Percentiles rank a stretch among this genome's conserved stretches.
Evolutionary conservation across 2,113 vertebrate species (phyloP).

Genomic region (Nanger granti): DNA sequence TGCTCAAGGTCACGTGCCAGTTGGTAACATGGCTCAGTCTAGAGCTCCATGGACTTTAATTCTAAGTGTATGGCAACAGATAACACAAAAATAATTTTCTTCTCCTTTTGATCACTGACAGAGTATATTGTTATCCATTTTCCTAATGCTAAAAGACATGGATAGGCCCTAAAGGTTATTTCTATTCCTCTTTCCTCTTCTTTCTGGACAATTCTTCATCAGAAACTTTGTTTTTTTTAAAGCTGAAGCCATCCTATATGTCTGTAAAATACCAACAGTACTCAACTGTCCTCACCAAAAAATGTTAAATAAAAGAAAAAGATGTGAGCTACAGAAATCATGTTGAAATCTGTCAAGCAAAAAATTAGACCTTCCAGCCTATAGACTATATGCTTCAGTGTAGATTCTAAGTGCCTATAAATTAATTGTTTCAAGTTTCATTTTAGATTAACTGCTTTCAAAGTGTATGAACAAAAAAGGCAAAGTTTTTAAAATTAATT

Average conservation of each 20-base stretch:
- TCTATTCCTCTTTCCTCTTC: conserved; percentile 22
- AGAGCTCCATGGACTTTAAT: not conserved
- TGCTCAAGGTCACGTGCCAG: not conserved
- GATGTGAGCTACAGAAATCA: not conserved
- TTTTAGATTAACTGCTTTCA: conserved; percentile 24
- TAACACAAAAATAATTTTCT: conserved; percentile 27
- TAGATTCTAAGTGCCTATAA: not conserved
- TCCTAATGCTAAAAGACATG: conserved; percentile 59
- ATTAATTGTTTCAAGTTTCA: not conserved
- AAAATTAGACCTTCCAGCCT: conserved; percentile 58
- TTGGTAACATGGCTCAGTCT: not conserved
- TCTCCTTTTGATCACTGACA: conserved; percentile 40
- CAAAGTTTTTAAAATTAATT: conserved; percentile 55
- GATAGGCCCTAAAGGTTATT: conserved; percentile 44
- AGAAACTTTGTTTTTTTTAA: conserved; percentile 19
- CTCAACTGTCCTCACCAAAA: not conserved
- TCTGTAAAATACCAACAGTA: conserved; percentile 22
- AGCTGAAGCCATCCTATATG: not conserved
- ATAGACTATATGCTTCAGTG: not conserved
- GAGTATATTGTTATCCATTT: conserved; percentile 51
- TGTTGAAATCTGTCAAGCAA: not conserved
- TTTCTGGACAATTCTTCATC: conserved; percentile 50
- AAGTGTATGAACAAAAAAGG: conserved; percentile 9
- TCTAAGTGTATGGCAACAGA: not conserved
- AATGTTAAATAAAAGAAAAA: conserved; percentile 20